Base-by-base conservation (phyloP, 1,140 invertebrate genomes). In the Drosophila navojoa region DNA sequence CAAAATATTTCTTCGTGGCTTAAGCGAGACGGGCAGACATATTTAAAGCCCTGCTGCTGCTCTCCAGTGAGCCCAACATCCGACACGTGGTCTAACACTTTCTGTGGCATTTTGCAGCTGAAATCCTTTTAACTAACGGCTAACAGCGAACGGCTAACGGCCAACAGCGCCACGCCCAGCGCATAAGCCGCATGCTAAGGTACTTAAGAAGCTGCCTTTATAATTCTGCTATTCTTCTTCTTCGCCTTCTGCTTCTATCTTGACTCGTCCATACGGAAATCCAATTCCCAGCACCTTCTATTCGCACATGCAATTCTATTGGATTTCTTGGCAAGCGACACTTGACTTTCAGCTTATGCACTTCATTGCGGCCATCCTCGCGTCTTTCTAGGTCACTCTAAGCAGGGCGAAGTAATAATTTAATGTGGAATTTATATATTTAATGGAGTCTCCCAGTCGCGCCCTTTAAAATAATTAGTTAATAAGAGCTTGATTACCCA, bases 1-100 rank as follows among this genome's bases (percentile, higher is more conserved):
- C 42, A 77, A 71, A 66, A 90, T 90, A 90, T 90, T 90, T 90
- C 85, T 81, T 90, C 72, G 78, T 90, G 81, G 85, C 86, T 90
- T 90, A 85, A 73, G 63, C 59, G 59, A 81, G 79, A 82, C 79
- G 84, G 72, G 76, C 70, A 68, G 64, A 76, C 85, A 89, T 89
- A 85, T 80, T 89, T 89, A 76, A 89, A 79, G 73, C 77, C 19
- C 53, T 25, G 38, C 29, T 52, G 50, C 22, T 29, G 13, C 57
- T 32, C 42, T 29, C 7, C 10, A n/a, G 35, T 50, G 11, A 32
- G 55, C 38, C 52, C 62, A 77, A 61, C 61, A 75, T 85, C 77
- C 71, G 76, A 87, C 82, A 86, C 82, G 82, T 86, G 81, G 81
- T 87, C 77, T 79, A 61, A 73, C 71, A 64, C 68, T 73, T 77